Conservation (phyloP, 1,140 invertebrate genomes). For the Dendrolimus punctatus region DNA sequence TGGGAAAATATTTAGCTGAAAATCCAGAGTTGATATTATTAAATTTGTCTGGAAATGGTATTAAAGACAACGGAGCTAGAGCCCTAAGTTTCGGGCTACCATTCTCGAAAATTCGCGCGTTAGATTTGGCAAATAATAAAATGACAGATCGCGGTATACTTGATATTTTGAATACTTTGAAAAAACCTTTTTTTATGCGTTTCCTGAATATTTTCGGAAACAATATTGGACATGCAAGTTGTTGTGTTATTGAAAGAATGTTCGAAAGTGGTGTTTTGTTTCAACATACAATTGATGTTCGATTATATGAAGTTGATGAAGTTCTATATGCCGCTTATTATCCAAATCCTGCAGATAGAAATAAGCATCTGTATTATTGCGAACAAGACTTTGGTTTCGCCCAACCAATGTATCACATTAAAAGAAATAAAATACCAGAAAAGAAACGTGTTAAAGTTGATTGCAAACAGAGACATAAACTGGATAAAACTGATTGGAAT, state of each 20-base stretch:
- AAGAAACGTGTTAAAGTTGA: constrained; percentile 44
- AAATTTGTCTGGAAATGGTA: constrained; percentile 71
- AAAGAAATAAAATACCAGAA: constrained; percentile 36
- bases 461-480: constrained; percentile 39
- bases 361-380: constrained; percentile 54
- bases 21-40: constrained; percentile 61
- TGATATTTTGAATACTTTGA: constrained; percentile 70
- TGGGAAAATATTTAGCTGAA: constrained; percentile 69
- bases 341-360: constrained; percentile 50
- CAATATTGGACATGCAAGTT: constrained; percentile 45
- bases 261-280: constrained; percentile 60
- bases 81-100: constrained; percentile 68
- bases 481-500: constrained; percentile 41
- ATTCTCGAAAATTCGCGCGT: constrained; percentile 67
- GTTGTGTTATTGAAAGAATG: constrained; percentile 67
- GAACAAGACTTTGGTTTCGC: constrained; percentile 44
- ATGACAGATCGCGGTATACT: constrained; percentile 65
- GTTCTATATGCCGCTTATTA: constrained; percentile 68
- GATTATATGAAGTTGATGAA: constrained; percentile 69
- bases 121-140: constrained; percentile 72
- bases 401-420: constrained; percentile 49
- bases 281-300: constrained; percentile 72
- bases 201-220: constrained; percentile 74
- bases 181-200: constrained; percentile 65
- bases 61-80: constrained; percentile 70